Evolutionary conservation across 2,113 vertebrate species (phyloP), one percentile per base, ranked within the genome.

Genomic region (Alligator mississippiensis): DNA sequence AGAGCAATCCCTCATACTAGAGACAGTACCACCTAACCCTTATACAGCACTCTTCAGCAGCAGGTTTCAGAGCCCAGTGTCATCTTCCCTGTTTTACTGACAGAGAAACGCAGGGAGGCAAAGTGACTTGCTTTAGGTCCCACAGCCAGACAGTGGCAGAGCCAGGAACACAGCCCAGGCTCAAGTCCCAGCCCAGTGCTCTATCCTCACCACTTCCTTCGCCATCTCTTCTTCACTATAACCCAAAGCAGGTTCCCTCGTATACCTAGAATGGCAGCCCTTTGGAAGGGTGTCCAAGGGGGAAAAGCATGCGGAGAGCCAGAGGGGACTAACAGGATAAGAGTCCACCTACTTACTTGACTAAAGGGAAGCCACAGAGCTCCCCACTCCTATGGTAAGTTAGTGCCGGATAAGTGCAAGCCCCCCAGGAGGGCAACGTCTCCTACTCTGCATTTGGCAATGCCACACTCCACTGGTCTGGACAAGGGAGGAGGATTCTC

Each of bases 301-400:
- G 2, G 22, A 13, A 30, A 13, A 91, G 17, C 15, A 30, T 18
- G 30, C 19, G 7, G 24, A 54, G 64, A 79, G 82, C 3, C 30
- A 80, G 86, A 82, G 62, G 21, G 18, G 30, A 9, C 21, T 25
- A 15, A 9, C 1, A 0, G 2, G 7, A 9, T 68, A 30, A n/a
- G 7, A 18, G 30, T 5, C 16, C 38, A 38, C 38, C 38, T 38
- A 38, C 38, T 38, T 54, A 86, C 47, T 19, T 84, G 5, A 58
- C 9, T 25, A 24, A 88, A 22, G 1, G 77, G 10, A 3, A 10
- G 10, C 30, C 25, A 68, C 30, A 60, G 54, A 82, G 19, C 55
- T 70, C 57, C 18, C n/a, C 7, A 0, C n/a, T 55, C 3, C 19
- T 61, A 38, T 21, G 0, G 30, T 4, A 34, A 19, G 30, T 34